Evolutionary conservation across 92 coral and sea anemone genomes (phyloP), one percentile per base, ranked within the genome.

Genomic region (Palythoa caribaeorum): DNA sequence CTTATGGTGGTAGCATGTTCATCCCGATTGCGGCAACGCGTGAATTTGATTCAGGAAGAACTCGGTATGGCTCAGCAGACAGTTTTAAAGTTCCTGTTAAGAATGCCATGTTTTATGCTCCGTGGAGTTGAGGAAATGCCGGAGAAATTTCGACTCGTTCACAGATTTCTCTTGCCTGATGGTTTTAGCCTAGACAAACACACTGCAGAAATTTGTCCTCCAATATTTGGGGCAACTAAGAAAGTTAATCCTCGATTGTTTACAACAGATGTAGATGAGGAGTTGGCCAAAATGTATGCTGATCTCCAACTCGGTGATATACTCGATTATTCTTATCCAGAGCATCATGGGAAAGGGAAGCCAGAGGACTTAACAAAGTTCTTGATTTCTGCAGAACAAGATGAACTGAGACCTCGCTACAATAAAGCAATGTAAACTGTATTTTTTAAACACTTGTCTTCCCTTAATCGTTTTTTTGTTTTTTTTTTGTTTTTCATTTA

Each of bases 301-400:
- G 77, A 40, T 47, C 60, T 94, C 10, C 12, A 21, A 38, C 77
- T 94, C 35, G 70, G 84, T 55, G 98, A 94, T 51, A 65, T 93
- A n/a, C 85, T 94, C 59, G 98, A 94, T 86, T 94, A 91, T 86
- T 93, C 96, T 3, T 94, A 93, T 66, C 92, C 91, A 65, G 93
- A 93, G 52, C 83, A 91, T 52, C 88, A 93, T 87, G 96, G 98
- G 19, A 86, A 89, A 77, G 98, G 98, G n/a, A 81, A 57, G 11
- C 94, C 98, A 9, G 98, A 94, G 83, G 98, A 94, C 71, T 81
- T 94, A 76, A 92, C 91, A 0, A 87, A 87, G 81, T 94, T 94
- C 88, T 90, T 94, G 19, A 87, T 80, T 11, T 72, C 80, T 60
- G 96, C 98, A 52, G 98, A 94, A 86, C 85, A 81, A 72, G 88